Evolutionary conservation across 2,888 invertebrate species (phyloP).

Genomic region (Melipona bicolor): DNA sequence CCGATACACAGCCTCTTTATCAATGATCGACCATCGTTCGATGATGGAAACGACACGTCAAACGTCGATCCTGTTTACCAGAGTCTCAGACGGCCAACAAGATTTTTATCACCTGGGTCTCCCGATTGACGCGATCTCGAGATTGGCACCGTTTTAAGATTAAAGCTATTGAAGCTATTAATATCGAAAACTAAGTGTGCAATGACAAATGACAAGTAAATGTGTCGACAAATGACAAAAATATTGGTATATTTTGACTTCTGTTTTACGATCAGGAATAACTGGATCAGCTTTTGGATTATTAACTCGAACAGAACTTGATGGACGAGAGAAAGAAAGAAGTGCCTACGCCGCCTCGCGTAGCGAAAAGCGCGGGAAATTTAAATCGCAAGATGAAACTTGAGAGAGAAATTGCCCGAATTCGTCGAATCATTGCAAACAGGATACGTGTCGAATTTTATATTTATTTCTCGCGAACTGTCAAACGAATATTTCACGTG

Average conservation of each 20-base stretch:
- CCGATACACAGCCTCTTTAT: conserved; percentile 27
- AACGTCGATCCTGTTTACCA: conserved; percentile 56
- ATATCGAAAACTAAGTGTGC: too few relatives aligned
- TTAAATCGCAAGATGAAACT: background rate
- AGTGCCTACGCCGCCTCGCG: too few relatives aligned
- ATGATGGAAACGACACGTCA: conserved; percentile 37
- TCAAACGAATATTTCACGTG: background rate
- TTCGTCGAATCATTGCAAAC: background rate
- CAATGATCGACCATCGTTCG: background rate
- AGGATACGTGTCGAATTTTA: background rate
- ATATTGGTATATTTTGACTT: too few relatives aligned
- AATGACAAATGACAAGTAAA: too few relatives aligned
- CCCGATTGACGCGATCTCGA: conserved; percentile 20
- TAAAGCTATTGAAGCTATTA: too few relatives aligned
- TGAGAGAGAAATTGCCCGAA: background rate
- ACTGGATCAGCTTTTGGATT: too few relatives aligned
- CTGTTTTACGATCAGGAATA: too few relatives aligned
- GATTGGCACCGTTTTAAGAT: background rate
- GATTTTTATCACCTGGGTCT: conserved; percentile 51
- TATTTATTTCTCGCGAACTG: background rate
- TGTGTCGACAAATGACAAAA: too few relatives aligned
- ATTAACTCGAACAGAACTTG: too few relatives aligned
- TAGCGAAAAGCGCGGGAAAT: too few relatives aligned
- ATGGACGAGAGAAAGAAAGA: too few relatives aligned
- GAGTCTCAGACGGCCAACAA: conserved; percentile 15